phyloP scores from a whole-genome alignment of 2,113 vertebrate genomes.

The western clawed frog (Xenopus tropicalis) region UCB_Xtro_10.0 CM004449.2:102677001-102677500 shows the following conservation, averaged over 20 bases:
- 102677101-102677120: neutral
- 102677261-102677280: neutral
- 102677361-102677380: slow-evolving; percentile 8
- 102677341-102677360: neutral
- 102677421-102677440: too few relatives aligned
- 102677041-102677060: too few relatives aligned
- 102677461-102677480: too few relatives aligned
- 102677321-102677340: neutral
- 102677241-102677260: neutral
- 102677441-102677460: too few relatives aligned
- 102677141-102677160: neutral
- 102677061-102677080: too few relatives aligned
- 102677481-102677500: too few relatives aligned
- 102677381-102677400: neutral
- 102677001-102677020: too few relatives aligned
- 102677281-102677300: neutral
- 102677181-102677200: neutral
- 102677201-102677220: neutral
- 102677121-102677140: neutral
- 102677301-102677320: neutral
- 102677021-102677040: too few relatives aligned
- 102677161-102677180: neutral
- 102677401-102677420: neutral
- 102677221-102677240: neutral
- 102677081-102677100: too few relatives aligned